These are phyloP conservation scores for Triplophysa yarkandensis DNA, from an alignment of 2,797 vertebrate species.

Conservation along the genomic window DNA sequence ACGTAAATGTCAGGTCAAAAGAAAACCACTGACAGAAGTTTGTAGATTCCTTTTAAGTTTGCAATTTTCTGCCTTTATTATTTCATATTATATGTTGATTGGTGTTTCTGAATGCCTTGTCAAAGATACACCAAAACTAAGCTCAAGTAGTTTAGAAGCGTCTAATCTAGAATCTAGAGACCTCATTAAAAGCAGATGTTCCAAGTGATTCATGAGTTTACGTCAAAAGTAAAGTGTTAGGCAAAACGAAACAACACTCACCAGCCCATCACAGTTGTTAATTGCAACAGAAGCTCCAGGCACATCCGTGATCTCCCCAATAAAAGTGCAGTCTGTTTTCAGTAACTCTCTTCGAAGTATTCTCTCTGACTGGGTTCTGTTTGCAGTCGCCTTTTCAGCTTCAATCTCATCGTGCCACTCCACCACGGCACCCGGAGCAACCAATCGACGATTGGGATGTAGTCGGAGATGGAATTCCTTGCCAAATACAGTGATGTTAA, in stretches of 20 bases:
- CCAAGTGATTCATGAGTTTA: background rate
- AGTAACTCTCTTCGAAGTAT: conserved; percentile 84
- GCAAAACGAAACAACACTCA: conserved; percentile 73
- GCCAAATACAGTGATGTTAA: conserved; percentile 92
- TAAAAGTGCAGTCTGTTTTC: conserved; percentile 89
- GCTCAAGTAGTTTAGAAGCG: conserved; percentile 14
- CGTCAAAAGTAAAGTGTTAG: background rate
- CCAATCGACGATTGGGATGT: conserved; percentile 79
- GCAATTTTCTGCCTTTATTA: conserved; percentile 3
- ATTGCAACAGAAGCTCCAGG: conserved; percentile 92
- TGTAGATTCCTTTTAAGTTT: conserved; percentile 10
- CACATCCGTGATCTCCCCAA: conserved; percentile 91
- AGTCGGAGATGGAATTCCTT: conserved; percentile 92
- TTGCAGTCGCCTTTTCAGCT: conserved; percentile 62
- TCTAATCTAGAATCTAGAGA: conserved; percentile 11
- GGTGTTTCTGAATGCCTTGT: background rate
- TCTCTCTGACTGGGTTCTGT: conserved; percentile 61
- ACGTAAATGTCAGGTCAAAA: conserved; percentile 33
- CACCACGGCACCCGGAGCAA: conserved; percentile 86
- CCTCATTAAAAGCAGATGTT: background rate
- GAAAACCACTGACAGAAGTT: conserved; percentile 18
- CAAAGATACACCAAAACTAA: background rate
- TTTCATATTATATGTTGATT: too few species aligned
- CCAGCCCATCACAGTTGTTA: conserved; percentile 98
- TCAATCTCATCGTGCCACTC: conserved; percentile 85